Percentiles rank a stretch among this genome's conserved stretches.
These are phyloP conservation scores for Acholoe squamosa DNA, from an alignment of 2,888 invertebrate genomes.

Conservation along the genomic window DNA sequence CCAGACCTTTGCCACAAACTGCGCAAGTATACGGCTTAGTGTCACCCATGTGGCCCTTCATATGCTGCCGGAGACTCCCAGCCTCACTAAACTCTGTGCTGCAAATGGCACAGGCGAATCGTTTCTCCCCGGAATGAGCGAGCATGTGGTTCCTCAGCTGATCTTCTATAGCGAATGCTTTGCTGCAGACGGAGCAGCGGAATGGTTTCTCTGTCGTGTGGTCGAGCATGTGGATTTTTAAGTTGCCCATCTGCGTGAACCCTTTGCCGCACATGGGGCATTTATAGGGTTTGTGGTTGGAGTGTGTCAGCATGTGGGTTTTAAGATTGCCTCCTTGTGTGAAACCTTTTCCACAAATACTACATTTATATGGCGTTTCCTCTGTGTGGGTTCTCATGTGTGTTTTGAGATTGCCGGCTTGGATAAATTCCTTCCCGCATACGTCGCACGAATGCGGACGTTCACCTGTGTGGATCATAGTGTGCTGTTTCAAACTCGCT, in stretches of 20 bases:
- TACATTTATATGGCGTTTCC: constrained; percentile 63
- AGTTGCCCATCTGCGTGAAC: constrained; percentile 58
- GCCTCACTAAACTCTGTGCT: constrained; percentile 65
- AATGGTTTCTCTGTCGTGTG: constrained; percentile 62
- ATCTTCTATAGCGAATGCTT: constrained; percentile 56
- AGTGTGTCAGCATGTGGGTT: constrained; percentile 63
- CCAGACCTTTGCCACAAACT: constrained; percentile 40
- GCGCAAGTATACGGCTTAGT: constrained; percentile 50
- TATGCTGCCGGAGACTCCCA: constrained; percentile 66
- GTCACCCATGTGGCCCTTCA: constrained; percentile 50
- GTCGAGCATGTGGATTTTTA: constrained; percentile 62
- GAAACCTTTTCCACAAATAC: constrained; percentile 65
- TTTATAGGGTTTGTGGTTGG: constrained; percentile 60
- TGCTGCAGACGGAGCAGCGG: constrained; percentile 63
- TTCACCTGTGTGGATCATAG: constrained; percentile 50
- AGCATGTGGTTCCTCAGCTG: constrained; percentile 63
- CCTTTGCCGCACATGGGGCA: constrained; percentile 64
- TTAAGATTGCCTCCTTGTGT: constrained; percentile 61
- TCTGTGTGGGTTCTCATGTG: constrained; percentile 61
- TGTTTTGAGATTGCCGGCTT: constrained; percentile 43
- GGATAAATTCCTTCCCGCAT: constrained; percentile 62
- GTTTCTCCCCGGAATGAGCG: constrained; percentile 64
- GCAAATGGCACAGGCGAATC: constrained; percentile 67
- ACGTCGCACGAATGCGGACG: constrained; percentile 36
- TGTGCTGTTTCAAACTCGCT: constrained; percentile 50